phyloP scores from a whole-genome alignment of 2,113 vertebrate genomes.

The Gobiocypris rarus region DNA sequence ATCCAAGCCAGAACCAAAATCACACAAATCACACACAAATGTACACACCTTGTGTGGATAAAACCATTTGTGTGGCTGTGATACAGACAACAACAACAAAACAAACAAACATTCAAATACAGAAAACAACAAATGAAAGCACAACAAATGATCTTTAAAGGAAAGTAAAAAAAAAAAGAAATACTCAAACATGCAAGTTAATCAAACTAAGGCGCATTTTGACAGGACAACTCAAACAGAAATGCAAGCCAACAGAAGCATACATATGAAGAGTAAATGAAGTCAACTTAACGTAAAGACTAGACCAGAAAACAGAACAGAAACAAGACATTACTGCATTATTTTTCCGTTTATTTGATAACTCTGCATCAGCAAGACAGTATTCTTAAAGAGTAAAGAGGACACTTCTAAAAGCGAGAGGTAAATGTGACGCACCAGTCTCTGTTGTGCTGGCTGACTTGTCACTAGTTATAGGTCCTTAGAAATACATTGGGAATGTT shows the following conservation, averaged over 20 bases:
- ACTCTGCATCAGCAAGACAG: not conserved
- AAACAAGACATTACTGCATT: not conserved
- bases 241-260: not conserved
- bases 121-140: not conserved
- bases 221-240: constrained; percentile 12
- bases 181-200: not conserved
- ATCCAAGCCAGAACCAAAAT: not conserved
- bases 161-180: not conserved
- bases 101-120: not conserved
- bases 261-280: not conserved
- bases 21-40: constrained; percentile 36
- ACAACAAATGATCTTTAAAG: not conserved
- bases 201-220: not conserved
- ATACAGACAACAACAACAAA: constrained; percentile 16
- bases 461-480: constrained; percentile 68
- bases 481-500: constrained; percentile 59
- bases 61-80: constrained; percentile 18
- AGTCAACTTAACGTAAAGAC: not conserved
- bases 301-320: constrained; percentile 13
- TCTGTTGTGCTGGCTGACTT: constrained; percentile 59
- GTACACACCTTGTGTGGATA: constrained; percentile 38
- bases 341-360: not conserved
- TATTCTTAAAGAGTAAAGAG: constrained; percentile 1
- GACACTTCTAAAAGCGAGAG: constrained; percentile 1
- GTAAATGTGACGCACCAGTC: constrained; percentile 63